Conservation (phyloP, 2,113 vertebrate genomes). For the Ornithorhynchus anatinus region DNA sequence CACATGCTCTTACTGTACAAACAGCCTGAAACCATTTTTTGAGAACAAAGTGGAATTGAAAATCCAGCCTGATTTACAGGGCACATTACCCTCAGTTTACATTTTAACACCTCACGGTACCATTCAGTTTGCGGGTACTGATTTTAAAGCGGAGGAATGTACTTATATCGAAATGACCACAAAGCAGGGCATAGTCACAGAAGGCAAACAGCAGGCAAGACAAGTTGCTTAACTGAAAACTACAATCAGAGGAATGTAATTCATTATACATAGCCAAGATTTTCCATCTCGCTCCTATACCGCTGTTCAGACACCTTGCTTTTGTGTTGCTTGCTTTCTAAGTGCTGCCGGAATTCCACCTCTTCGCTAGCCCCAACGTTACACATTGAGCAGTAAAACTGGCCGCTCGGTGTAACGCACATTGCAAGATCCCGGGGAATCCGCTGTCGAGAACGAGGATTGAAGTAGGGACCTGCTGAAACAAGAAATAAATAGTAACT, state of each 20-base stretch:
- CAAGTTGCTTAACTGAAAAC: conserved; percentile 57
- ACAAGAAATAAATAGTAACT: conserved; percentile 11
- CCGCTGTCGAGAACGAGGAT: conserved; percentile 90
- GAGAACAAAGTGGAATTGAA: conserved; percentile 22
- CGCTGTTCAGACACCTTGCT: conserved; percentile 95
- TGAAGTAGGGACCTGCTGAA: conserved; percentile 90
- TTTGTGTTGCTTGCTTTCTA: conserved; percentile 97
- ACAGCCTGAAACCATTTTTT: conserved; percentile 6
- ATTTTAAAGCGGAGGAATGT: conserved; percentile 68
- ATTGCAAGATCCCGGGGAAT: conserved; percentile 96
- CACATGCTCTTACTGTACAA: conserved; percentile 25
- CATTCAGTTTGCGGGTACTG: conserved; percentile 59
- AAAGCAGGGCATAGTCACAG: conserved; percentile 67
- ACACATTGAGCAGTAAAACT: conserved; percentile 99
- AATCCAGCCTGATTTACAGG: conserved; percentile 60
- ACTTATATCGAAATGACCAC: conserved; percentile 70
- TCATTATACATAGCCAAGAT: conserved; percentile 91
- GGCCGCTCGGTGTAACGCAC: conserved; percentile 97
- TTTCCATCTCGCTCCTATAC: conserved; percentile 96
- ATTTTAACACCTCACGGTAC: conserved; percentile 54
- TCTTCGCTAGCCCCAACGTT: conserved; percentile 93
- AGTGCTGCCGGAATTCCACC: conserved; percentile 91
- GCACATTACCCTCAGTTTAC: conserved; percentile 53
- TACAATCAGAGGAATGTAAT: neutral
- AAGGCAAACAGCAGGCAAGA: conserved; percentile 72